Evolutionary conservation across 2,888 invertebrate species (phyloP).

Genomic region (Phoronis australis): DNA sequence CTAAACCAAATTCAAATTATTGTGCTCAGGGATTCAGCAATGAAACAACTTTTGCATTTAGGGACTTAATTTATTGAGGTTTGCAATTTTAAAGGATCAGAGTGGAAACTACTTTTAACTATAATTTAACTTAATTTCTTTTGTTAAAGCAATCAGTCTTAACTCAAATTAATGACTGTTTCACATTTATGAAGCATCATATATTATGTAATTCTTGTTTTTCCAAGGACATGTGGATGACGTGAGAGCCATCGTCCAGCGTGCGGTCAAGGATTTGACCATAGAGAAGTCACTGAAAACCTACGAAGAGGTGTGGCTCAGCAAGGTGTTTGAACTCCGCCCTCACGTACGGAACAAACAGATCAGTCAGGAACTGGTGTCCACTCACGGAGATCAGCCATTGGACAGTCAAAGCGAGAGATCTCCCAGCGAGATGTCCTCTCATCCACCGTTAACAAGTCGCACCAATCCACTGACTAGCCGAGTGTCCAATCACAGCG

Average conservation of each 20-base stretch:
- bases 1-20: background rate
- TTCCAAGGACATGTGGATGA: conserved; percentile 49
- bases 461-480: conserved; percentile 14
- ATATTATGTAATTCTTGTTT: too few relatives aligned
- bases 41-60: too few relatives aligned
- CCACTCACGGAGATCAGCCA: too few relatives aligned
- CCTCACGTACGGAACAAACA: conserved; percentile 22
- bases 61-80: too few relatives aligned
- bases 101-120: too few relatives aligned
- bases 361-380: too few relatives aligned
- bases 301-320: conserved; percentile 53
- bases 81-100: too few relatives aligned
- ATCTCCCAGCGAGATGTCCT: conserved; percentile 24
- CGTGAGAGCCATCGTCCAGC: conserved; percentile 49
- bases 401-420: conserved; percentile 42
- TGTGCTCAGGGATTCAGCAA: too few relatives aligned
- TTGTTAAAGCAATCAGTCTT: too few relatives aligned
- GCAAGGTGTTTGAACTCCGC: conserved; percentile 47
- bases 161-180: too few relatives aligned
- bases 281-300: conserved; percentile 51
- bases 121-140: too few relatives aligned
- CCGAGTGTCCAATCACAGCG: conserved; percentile 42
- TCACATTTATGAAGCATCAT: too few relatives aligned
- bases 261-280: conserved; percentile 49
- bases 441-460: conserved; percentile 1